Conservation (phyloP, 1,140 invertebrate genomes). For the Procambarus clarkii region DNA sequence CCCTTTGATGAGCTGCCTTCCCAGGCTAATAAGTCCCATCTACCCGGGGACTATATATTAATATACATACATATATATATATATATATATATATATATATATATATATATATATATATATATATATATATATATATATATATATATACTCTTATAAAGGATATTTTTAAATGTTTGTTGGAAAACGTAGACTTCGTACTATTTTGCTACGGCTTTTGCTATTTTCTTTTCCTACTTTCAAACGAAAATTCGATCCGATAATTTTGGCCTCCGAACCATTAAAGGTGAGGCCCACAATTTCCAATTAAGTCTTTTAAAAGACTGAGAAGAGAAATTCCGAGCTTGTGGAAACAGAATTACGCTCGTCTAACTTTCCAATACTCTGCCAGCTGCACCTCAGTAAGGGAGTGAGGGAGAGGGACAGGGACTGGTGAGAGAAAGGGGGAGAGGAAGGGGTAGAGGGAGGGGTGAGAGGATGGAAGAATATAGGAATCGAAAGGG, state of each 20-base stretch:
- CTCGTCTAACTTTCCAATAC: slow-evolving; percentile 6
- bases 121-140: too few relatives aligned
- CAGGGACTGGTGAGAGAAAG: not conserved
- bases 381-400: slow-evolving; percentile 3
- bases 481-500: too few relatives aligned
- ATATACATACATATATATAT: too few relatives aligned
- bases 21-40: too few relatives aligned
- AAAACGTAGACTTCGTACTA: too few relatives aligned
- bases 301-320: slow-evolving; percentile 13
- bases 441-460: not conserved
- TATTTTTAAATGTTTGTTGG: too few relatives aligned
- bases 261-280: not conserved
- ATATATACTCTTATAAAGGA: too few relatives aligned
- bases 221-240: not conserved
- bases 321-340: not conserved
- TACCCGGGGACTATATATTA: too few relatives aligned
- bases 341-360: slow-evolving; percentile 16
- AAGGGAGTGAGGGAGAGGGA: not conserved
- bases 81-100: too few relatives aligned
- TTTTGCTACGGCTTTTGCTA: not conserved
- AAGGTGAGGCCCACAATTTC: not conserved
- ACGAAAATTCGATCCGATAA: slow-evolving; percentile 10
- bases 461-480: not conserved
- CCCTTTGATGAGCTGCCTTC: too few relatives aligned
- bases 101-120: too few relatives aligned